A percentile compares a stretch with the other conserved stretches of the same genome.
Conservation (phyloP, 2,113 vertebrate genomes). For the Scophthalmus maximus region DNA sequence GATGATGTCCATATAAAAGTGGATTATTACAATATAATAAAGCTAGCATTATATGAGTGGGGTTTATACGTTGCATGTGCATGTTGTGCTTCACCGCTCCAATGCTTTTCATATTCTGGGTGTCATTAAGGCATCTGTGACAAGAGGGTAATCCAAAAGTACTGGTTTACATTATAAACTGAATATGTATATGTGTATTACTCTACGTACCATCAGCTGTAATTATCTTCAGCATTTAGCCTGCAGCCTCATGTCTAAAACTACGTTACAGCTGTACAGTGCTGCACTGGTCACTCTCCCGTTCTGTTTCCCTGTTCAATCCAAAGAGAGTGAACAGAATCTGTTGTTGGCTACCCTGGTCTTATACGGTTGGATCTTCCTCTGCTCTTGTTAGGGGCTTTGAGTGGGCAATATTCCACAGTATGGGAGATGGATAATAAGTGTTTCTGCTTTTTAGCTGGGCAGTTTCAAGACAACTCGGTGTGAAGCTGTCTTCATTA, state of each 20-base stretch:
- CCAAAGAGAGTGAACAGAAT: constrained; percentile 24
- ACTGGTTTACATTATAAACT: not conserved
- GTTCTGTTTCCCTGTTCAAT: constrained; percentile 26
- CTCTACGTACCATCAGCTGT: constrained; percentile 1
- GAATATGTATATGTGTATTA: not conserved
- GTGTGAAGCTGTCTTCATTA: constrained; percentile 79
- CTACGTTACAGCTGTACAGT: constrained; percentile 2
- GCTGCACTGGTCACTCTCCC: not conserved
- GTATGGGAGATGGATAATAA: constrained; percentile 58
- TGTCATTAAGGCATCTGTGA: too few species aligned
- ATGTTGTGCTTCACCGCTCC: not conserved
- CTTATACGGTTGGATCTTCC: constrained; percentile 42
- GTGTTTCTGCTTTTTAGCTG: constrained; percentile 55
- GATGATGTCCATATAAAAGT: not conserved
- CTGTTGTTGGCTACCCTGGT: constrained; percentile 20
- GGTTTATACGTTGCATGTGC: not conserved
- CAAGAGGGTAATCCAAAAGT: too few species aligned
- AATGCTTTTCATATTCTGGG: too few species aligned
- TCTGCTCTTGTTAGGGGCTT: constrained; percentile 62
- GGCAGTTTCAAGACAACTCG: constrained; percentile 62
- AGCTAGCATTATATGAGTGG: not conserved
- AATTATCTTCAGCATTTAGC: constrained; percentile 28
- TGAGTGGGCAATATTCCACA: constrained; percentile 47
- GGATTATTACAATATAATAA: not conserved
- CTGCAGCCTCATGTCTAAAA: constrained; percentile 1